A percentile compares a stretch with the other conserved stretches of the same genome.
Evolutionary conservation across 1,140 invertebrate species (phyloP).

Genomic region (Papilio machaon): DNA sequence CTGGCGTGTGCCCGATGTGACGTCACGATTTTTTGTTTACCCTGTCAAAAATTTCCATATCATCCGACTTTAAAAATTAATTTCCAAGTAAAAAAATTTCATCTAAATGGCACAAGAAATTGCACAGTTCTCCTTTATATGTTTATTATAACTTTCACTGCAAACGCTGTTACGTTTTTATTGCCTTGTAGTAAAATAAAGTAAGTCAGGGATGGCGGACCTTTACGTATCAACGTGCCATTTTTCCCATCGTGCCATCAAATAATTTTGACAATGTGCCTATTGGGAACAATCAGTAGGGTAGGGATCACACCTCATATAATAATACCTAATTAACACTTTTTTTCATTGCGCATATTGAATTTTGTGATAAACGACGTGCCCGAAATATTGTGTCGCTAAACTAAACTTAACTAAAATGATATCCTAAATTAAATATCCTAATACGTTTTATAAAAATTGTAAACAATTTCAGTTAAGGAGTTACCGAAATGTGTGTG

Average conservation of each 20-base stretch:
- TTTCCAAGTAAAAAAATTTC: background rate
- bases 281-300: too few species aligned
- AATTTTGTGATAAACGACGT: too few species aligned
- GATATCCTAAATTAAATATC: background rate
- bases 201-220: background rate
- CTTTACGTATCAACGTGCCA: too few species aligned
- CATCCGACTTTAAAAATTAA: too few species aligned
- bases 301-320: too few species aligned
- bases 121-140: background rate
- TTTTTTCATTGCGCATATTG: too few species aligned
- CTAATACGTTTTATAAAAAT: background rate
- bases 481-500: conserved; percentile 9
- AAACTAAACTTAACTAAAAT: too few species aligned
- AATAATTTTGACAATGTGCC: too few species aligned
- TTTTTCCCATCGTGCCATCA: too few species aligned
- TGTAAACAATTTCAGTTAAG: conserved; percentile 9
- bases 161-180: background rate
- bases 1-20: conserved; percentile 32
- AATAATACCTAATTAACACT: too few species aligned
- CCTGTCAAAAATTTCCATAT: background rate
- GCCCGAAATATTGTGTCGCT: too few species aligned
- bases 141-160: background rate
- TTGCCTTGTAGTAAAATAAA: background rate
- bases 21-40: conserved; percentile 30
- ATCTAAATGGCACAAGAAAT: background rate